A percentile compares a stretch with the other conserved stretches of the same genome.
phyloP scores from a whole-genome alignment of 2,888 invertebrate genomes.

The Cheilosia grossa region DNA sequence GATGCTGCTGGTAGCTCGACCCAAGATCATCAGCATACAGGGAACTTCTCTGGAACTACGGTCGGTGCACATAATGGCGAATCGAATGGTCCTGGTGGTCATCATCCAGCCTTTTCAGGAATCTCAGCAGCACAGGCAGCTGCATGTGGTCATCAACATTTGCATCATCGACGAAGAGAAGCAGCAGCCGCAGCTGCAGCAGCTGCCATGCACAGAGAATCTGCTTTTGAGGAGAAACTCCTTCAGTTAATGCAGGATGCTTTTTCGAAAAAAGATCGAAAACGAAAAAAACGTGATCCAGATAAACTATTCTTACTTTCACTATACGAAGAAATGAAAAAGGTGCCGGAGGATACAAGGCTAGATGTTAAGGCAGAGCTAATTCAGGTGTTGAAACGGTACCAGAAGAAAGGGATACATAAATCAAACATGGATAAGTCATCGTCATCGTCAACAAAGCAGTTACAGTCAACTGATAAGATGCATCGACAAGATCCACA shows the following conservation, averaged over 20 bases:
- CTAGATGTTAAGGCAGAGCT: conserved; percentile 81
- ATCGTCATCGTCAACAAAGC: conserved; percentile 67
- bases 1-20: conserved; percentile 81
- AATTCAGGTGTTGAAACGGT: conserved; percentile 81
- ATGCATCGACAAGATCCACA: conserved; percentile 64
- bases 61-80: conserved; percentile 79
- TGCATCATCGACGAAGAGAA: conserved; percentile 62
- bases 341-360: conserved; percentile 81
- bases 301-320: conserved; percentile 81
- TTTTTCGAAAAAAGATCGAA: conserved; percentile 81
- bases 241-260: conserved; percentile 82
- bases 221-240: conserved; percentile 81
- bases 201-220: conserved; percentile 79
- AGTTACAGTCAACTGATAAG: conserved; percentile 75
- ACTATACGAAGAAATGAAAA: conserved; percentile 81
- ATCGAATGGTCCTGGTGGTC: conserved; percentile 77
- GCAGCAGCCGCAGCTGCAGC: conserved; percentile 75
- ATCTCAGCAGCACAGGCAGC: conserved; percentile 45
- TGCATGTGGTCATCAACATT: conserved; percentile 67
- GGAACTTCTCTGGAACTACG: conserved; percentile 78
- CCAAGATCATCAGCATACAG: conserved; percentile 78
- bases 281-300: conserved; percentile 81
- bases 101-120: conserved; percentile 80
- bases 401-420: conserved; percentile 80
- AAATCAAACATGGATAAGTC: conserved; percentile 72